Base-by-base conservation (phyloP, 1,140 invertebrate genomes). In the Penaeus vannamei region DNA sequence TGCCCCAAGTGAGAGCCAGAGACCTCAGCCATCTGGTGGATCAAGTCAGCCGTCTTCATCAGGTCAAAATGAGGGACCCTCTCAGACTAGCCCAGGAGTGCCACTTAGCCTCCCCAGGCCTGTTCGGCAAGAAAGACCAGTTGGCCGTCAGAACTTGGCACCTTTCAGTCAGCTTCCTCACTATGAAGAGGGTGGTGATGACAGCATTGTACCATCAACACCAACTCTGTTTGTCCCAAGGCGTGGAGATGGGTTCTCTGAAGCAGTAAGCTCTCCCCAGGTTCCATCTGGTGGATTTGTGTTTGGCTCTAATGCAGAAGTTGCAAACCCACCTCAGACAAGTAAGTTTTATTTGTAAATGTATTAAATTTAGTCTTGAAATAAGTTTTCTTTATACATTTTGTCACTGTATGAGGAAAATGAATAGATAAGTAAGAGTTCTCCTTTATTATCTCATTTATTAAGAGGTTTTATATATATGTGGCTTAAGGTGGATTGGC, bases 181-280 rank as follows among this genome's bases (percentile, higher is more conserved):
- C 36, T 93, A 93, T 91, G 95, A 96, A 91, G 96, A 97, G 91
- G 95, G 95, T 36, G 96, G 95, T 8, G 97, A 97, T 92, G 97
- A 98, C 92, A 96, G 96, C 84, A 97, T 98, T 91, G 97, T 98
- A 22, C 97, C 97, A 10, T 97, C 97, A 85, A 98, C 97, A 1
- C 97, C 97, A 0, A 98, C 97, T 0, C 93, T 98, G 1, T 97
- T 96, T 92, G 95, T 97, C 53, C 96, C 97, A 8, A 94, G 97
- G 85, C 94, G 97, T 91, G 96, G 95, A 81, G 97, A 98, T 93
- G 97, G 97, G 61, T 98, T 98, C 93, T 97, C 97, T 36, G 97
- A 98, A 93, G 97, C 97, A 85, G 96, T 98, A 19, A 98, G 97
- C 93, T 98, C 97, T 0, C 97, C 97, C 29, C 96, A 96, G 92